Evolutionary conservation across 1,140 invertebrate genomes (phyloP).

Genomic region (Drosophila ficusphila): DNA sequence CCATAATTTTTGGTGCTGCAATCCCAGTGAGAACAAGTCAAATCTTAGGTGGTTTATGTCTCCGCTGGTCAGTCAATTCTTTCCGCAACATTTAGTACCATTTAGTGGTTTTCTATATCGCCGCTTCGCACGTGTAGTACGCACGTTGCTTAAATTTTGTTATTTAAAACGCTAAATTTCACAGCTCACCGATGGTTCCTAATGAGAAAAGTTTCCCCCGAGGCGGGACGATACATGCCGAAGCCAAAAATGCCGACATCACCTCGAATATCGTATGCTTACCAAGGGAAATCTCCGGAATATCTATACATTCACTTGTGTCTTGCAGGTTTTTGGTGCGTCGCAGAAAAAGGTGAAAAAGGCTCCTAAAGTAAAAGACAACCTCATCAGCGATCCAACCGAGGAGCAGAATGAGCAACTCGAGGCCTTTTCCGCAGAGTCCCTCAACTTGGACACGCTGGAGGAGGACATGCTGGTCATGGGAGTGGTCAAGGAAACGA

Average conservation of each 20-base stretch:
- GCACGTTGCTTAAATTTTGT: constrained; percentile 51
- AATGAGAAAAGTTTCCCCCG: constrained; percentile 80
- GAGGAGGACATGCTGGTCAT: constrained; percentile 81
- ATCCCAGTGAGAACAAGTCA: not conserved
- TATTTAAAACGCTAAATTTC: constrained; percentile 34
- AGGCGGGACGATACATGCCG: constrained; percentile 58
- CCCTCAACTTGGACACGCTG: constrained; percentile 71
- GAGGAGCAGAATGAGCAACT: constrained; percentile 47
- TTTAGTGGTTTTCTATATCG: not conserved
- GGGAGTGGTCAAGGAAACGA: constrained; percentile 68
- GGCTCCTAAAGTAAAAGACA: constrained; percentile 52
- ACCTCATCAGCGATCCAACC: constrained; percentile 1
- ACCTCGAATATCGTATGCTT: constrained; percentile 69
- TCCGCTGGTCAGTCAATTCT: not conserved
- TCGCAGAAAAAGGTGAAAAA: constrained; percentile 73
- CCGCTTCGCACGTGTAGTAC: constrained; percentile 45
- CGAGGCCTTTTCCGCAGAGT: constrained; percentile 71
- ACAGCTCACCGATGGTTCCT: constrained; percentile 35
- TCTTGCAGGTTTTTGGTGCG: constrained; percentile 72
- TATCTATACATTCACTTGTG: not conserved
- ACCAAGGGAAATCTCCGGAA: fast-evolving
- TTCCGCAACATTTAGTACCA: not conserved
- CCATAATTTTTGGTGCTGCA: too few relatives aligned
- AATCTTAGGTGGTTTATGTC: not conserved
- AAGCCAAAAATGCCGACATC: constrained; percentile 24